Conservation (phyloP, 2,113 vertebrate species). For the Clupea harengus region DNA sequence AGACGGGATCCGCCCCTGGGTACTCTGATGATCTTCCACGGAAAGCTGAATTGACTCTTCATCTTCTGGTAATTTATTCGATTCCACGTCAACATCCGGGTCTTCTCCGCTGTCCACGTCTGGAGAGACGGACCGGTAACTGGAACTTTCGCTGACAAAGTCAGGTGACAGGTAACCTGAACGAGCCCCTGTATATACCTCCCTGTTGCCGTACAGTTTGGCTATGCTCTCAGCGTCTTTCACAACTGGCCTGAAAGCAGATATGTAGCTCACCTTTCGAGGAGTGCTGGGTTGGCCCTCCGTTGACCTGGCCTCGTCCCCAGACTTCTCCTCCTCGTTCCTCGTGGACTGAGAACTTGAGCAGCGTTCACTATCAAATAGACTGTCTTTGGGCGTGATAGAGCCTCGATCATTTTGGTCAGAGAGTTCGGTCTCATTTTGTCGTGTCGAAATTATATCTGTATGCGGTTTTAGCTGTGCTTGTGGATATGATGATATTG, state of each 20-base stretch:
- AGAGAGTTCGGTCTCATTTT: constrained; percentile 65
- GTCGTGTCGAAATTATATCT: constrained; percentile 72
- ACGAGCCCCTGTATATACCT: constrained; percentile 70
- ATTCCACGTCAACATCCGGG: constrained; percentile 92
- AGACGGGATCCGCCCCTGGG: constrained; percentile 57
- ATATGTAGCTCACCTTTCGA: constrained; percentile 86
- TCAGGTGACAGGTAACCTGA: constrained; percentile 87
- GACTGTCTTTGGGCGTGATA: constrained; percentile 74
- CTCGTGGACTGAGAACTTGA: constrained; percentile 71
- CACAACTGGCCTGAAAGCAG: constrained; percentile 90
- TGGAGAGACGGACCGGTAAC: constrained; percentile 85
- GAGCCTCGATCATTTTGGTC: constrained; percentile 74
- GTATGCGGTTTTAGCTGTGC: constrained; percentile 75
- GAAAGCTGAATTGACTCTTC: constrained; percentile 70
- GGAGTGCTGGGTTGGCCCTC: constrained; percentile 67
- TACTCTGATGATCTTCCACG: constrained; percentile 55
- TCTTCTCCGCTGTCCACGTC: constrained; percentile 86
- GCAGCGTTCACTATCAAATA: constrained; percentile 71
- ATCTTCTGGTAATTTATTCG: constrained; percentile 81
- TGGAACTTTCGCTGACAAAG: constrained; percentile 91
- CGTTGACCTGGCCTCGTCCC: constrained; percentile 73
- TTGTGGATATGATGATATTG: constrained; percentile 80
- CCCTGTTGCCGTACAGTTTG: constrained; percentile 89
- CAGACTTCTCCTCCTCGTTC: constrained; percentile 78
- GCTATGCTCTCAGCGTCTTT: constrained; percentile 92